Conservation (phyloP, 2,888 invertebrate species). For the Escarpia spicata region DNA sequence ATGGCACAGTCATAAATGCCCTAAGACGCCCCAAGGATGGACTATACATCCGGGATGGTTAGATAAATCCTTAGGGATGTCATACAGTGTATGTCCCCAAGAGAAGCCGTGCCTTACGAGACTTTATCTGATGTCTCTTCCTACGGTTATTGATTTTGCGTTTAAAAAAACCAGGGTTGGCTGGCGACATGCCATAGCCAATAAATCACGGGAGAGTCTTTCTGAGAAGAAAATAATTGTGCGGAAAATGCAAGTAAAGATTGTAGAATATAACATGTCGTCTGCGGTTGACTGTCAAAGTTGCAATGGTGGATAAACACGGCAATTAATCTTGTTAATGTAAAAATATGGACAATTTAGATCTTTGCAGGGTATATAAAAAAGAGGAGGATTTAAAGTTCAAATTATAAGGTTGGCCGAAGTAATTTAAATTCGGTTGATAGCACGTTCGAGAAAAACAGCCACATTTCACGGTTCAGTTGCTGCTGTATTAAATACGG, state of each 20-base stretch:
- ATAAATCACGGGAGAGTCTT: background rate
- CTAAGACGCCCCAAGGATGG: background rate
- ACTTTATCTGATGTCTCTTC: background rate
- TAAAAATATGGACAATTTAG: background rate
- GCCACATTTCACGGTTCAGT: background rate
- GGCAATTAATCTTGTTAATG: background rate
- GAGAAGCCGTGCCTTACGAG: background rate
- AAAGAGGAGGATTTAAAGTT: background rate
- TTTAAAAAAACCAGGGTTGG: background rate
- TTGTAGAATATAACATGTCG: background rate
- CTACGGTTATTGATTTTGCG: background rate
- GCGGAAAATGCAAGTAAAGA: background rate
- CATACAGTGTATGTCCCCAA: background rate
- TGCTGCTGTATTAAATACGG: background rate
- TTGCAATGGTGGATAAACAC: background rate
- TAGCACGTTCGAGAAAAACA: background rate
- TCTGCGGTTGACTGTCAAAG: background rate
- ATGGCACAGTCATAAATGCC: background rate
- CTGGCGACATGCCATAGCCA: background rate
- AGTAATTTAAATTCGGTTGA: background rate
- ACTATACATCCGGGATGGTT: background rate
- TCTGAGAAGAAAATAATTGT: background rate
- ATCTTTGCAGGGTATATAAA: background rate
- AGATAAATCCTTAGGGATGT: background rate
- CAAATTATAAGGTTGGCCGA: background rate